Evolutionary conservation across 2,797 vertebrate genomes (phyloP).

Genomic region (Micromesistius poutassou): DNA sequence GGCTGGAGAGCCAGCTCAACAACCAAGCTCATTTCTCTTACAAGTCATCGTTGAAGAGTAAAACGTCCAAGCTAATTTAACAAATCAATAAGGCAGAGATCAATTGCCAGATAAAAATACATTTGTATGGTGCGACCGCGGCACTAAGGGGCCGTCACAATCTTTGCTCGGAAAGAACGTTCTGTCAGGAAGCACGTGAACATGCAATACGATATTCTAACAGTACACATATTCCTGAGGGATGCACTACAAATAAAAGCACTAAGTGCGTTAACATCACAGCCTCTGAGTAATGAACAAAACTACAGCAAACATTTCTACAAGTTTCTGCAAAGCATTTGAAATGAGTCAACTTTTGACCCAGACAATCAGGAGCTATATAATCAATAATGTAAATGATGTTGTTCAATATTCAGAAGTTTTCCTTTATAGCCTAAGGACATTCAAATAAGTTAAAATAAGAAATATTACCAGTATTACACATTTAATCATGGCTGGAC

Average conservation of each 20-base stretch:
- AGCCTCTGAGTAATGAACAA: neutral
- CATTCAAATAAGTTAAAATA: neutral
- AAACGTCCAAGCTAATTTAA: slow-evolving; percentile 13
- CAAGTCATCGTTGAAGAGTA: neutral
- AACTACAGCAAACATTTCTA: neutral
- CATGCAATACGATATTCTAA: neutral
- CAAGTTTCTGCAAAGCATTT: neutral
- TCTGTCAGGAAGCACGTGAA: neutral
- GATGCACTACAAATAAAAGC: slow-evolving; percentile 6
- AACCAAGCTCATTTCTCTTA: neutral
- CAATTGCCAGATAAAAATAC: neutral
- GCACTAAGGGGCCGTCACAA: neutral
- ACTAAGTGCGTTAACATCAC: neutral
- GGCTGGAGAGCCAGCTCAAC: neutral
- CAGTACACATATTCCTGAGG: slow-evolving; percentile 21
- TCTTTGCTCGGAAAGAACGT: neutral
- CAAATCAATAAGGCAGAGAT: slow-evolving; percentile 1
- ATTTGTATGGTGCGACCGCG: neutral
- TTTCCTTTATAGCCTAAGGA: slow-evolving; percentile 5
- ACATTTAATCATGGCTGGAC: neutral
- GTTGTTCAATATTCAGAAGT: slow-evolving; percentile 6
- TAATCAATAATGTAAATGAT: slow-evolving; percentile 17
- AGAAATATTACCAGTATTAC: slow-evolving; percentile 7
- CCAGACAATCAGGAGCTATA: neutral
- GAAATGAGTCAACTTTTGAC: neutral